These are phyloP conservation scores for Ochropacha duplaris DNA, from an alignment of 2,888 invertebrate genomes.

Conservation along the genomic window DNA sequence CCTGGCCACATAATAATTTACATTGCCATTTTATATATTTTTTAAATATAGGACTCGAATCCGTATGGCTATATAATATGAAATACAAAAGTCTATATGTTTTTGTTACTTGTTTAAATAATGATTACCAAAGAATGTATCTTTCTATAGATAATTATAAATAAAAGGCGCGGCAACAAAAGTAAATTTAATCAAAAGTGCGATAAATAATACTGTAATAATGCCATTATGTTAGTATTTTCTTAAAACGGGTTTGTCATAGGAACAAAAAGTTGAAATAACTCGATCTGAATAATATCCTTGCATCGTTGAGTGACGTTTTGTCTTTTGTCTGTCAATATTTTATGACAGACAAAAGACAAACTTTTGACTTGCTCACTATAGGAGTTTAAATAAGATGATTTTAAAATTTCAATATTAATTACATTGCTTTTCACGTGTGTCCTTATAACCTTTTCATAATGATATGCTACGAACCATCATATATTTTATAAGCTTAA, in stretches of 20 bases:
- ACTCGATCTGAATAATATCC: too few relatives aligned
- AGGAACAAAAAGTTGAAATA: too few relatives aligned
- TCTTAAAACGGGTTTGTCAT: background rate
- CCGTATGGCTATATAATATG: background rate
- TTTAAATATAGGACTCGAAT: conserved; percentile 1
- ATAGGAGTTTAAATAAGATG: background rate
- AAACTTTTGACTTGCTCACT: background rate
- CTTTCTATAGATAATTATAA: background rate
- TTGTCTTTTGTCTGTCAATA: background rate
- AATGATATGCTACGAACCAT: background rate
- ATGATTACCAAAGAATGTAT: conserved; percentile 5
- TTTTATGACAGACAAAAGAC: too few relatives aligned
- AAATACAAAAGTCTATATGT: background rate
- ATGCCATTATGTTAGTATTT: too few relatives aligned
- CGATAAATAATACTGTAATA: background rate
- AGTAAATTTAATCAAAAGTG: background rate
- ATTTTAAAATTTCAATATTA: background rate
- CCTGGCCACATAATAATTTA: conserved; percentile 69
- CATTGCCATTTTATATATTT: background rate
- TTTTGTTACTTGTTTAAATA: background rate
- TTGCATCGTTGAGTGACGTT: background rate
- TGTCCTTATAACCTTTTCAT: background rate
- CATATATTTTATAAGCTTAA: too few relatives aligned
- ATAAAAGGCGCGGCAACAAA: background rate
- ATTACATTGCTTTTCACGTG: background rate